Percentiles rank a stretch among this genome's conserved stretches.
Conservation (phyloP, 2,113 vertebrate species). For the Crypturellus undulatus region DNA sequence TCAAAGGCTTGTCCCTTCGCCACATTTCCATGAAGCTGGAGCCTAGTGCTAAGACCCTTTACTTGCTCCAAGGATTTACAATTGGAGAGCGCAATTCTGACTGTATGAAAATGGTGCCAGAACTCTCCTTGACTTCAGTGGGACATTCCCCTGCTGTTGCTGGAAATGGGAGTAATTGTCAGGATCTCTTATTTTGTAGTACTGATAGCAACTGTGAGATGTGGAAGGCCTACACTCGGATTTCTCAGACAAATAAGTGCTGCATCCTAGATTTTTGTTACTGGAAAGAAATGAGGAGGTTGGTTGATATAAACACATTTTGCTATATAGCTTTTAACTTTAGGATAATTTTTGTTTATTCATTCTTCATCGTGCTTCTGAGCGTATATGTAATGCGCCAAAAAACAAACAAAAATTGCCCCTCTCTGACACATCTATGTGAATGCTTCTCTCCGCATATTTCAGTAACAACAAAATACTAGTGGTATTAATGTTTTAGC, state of each 20-base stretch:
- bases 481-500: not conserved
- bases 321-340: not conserved
- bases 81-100: not conserved
- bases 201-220: not conserved
- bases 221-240: not conserved
- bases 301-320: not conserved
- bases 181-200: not conserved
- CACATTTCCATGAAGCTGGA: not conserved
- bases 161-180: not conserved
- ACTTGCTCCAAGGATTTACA: not conserved
- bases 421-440: not conserved
- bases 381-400: accelerated
- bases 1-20: not conserved
- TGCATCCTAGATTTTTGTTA: not conserved
- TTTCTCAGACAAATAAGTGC: not conserved
- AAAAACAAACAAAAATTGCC: not conserved
- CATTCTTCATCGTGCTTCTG: not conserved
- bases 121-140: not conserved
- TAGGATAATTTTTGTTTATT: not conserved
- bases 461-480: not conserved
- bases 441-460: not conserved
- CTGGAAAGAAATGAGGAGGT: not conserved
- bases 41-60: not conserved
- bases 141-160: not conserved
- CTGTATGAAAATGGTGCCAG: not conserved